Evolutionary conservation across 64 coral and sea anemone species (phyloP).

Genomic region (Montipora capricornis): DNA sequence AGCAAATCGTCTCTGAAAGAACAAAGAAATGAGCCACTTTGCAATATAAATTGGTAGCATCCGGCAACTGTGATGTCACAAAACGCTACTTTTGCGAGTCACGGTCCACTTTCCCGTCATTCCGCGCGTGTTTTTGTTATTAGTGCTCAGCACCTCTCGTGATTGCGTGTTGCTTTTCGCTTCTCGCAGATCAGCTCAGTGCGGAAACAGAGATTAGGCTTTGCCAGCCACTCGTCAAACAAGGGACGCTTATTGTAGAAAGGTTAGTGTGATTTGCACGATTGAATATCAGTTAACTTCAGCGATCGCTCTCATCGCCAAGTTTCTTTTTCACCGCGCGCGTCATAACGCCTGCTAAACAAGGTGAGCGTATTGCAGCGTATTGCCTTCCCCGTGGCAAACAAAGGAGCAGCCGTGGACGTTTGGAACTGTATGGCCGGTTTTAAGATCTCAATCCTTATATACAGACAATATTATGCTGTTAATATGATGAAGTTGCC

Average conservation of each 20-base stretch:
- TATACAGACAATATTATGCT: background rate
- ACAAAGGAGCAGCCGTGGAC: background rate
- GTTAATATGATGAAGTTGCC: background rate
- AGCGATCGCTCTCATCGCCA: background rate
- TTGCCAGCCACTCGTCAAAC: background rate
- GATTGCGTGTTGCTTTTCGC: background rate
- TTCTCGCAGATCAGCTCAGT: background rate
- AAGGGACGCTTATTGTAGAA: background rate
- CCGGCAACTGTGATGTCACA: too few species aligned
- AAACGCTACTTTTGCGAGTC: too few species aligned
- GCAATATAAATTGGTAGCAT: too few species aligned
- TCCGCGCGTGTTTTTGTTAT: slow-evolving; percentile 3
- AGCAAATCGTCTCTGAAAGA: too few species aligned
- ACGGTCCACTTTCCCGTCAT: background rate
- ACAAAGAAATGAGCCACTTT: too few species aligned
- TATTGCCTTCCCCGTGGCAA: background rate
- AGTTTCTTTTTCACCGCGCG: background rate
- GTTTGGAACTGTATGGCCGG: background rate
- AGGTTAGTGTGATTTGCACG: background rate
- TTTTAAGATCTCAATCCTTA: background rate
- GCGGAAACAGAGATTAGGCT: background rate
- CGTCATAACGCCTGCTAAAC: too few species aligned
- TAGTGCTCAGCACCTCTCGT: slow-evolving; percentile 2
- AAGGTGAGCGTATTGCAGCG: background rate
- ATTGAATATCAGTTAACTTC: background rate